phyloP scores from a whole-genome alignment of 2,888 invertebrate species.

The Sarcophaga carnaria region DNA sequence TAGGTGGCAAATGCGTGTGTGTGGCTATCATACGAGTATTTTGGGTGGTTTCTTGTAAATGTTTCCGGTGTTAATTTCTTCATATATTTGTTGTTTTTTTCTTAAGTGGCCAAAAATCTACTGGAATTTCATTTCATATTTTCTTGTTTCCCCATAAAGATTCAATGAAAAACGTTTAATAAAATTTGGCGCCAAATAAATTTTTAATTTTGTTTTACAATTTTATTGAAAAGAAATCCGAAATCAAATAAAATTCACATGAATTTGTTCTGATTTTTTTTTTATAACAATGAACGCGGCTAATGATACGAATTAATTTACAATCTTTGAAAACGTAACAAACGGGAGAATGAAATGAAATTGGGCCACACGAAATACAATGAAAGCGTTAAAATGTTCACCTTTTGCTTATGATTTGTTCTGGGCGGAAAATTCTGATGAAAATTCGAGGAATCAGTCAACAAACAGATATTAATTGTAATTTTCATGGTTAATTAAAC shows the following conservation, averaged over 20 bases:
- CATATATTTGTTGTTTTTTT: too few species aligned
- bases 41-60: slow-evolving; percentile 55
- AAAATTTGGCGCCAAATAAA: slow-evolving; percentile 36
- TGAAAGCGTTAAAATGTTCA: slow-evolving; percentile 9
- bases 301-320: slow-evolving; percentile 46
- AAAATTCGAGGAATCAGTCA: slow-evolving; percentile 51
- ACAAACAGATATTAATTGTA: slow-evolving; percentile 55
- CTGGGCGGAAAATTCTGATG: slow-evolving; percentile 17
- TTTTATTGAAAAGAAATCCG: neutral
- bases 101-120: slow-evolving; percentile 74
- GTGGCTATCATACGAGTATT: neutral
- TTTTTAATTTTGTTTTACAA: neutral
- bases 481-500: slow-evolving; percentile 68
- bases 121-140: neutral
- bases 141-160: too few species aligned
- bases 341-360: neutral
- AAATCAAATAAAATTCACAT: too few species aligned
- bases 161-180: too few species aligned
- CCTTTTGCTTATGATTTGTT: slow-evolving; percentile 30
- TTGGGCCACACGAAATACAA: slow-evolving; percentile 13
- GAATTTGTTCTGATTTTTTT: too few species aligned
- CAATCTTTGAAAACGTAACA: slow-evolving; percentile 30
- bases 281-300: too few species aligned
- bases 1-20: neutral
- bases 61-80: slow-evolving; percentile 71